Percentiles rank a stretch among this genome's conserved stretches.
These are phyloP conservation scores for Patella pellucida DNA, from an alignment of 2,888 invertebrate species.

Conservation along the genomic window DNA sequence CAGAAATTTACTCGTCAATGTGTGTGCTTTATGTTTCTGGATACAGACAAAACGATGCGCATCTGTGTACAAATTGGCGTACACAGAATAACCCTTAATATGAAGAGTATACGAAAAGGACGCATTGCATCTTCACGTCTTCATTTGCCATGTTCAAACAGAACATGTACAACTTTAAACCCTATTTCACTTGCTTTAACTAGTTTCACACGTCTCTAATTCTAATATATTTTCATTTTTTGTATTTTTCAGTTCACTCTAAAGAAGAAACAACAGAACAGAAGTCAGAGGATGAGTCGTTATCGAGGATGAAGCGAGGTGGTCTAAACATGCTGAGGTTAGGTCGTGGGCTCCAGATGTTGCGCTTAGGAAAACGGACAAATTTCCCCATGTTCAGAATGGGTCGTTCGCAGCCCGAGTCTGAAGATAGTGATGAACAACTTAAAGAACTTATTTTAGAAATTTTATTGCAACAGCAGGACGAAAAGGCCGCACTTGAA, in stretches of 20 bases:
- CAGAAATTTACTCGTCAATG: no score
- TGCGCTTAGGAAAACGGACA: slow-evolving; percentile 53
- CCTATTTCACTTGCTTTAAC: no score
- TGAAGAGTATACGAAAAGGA: no score
- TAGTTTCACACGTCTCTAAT: background rate
- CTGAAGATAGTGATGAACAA: slow-evolving; percentile 10
- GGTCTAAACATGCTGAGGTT: slow-evolving; percentile 50
- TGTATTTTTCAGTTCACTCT: background rate
- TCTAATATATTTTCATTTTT: background rate
- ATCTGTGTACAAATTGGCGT: no score
- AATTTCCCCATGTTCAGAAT: slow-evolving; percentile 45
- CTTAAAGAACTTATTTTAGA: slow-evolving; percentile 22
- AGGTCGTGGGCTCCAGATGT: slow-evolving; percentile 55
- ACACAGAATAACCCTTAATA: no score
- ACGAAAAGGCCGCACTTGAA: background rate
- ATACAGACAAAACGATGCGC: no score
- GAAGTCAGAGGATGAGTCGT: slow-evolving; percentile 26
- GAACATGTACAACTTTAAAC: no score
- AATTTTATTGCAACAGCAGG: background rate
- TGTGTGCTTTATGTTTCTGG: no score
- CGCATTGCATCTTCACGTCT: no score
- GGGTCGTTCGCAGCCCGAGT: slow-evolving; percentile 33
- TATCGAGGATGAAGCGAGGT: slow-evolving; percentile 41
- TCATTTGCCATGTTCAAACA: no score
- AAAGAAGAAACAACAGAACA: slow-evolving; percentile 18